phyloP scores from a whole-genome alignment of 1,140 invertebrate species.

The Lutraria rhynchaena region DNA sequence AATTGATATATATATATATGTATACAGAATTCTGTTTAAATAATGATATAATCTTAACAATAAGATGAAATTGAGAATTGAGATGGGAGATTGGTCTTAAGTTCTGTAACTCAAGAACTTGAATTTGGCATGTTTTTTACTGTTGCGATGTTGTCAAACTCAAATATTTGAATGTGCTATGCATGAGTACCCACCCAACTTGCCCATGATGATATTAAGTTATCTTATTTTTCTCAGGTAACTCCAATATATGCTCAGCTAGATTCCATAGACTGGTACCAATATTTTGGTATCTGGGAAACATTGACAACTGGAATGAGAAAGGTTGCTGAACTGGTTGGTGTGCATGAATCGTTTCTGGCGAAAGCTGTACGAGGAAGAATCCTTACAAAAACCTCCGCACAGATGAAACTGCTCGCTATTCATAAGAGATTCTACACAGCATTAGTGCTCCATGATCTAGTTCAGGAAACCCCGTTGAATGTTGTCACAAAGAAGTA shows the following conservation, averaged over 20 bases:
- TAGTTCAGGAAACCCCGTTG: constrained; percentile 95
- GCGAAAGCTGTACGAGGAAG: constrained; percentile 89
- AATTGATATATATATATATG: too few relatives aligned
- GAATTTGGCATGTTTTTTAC: too few relatives aligned
- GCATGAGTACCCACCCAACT: too few relatives aligned
- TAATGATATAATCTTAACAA: too few relatives aligned
- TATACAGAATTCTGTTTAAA: too few relatives aligned
- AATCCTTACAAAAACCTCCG: constrained; percentile 82
- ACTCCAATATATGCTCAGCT: constrained; percentile 93
- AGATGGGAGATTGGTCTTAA: too few relatives aligned
- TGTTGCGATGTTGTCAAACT: too few relatives aligned
- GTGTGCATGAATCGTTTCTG: constrained; percentile 94
- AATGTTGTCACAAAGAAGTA: constrained; percentile 91
- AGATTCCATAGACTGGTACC: constrained; percentile 92
- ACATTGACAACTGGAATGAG: constrained; percentile 89
- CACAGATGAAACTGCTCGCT: constrained; percentile 83
- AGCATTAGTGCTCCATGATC: constrained; percentile 94
- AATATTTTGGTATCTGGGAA: constrained; percentile 93
- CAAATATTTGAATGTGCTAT: too few relatives aligned
- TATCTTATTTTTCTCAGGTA: constrained; percentile 77
- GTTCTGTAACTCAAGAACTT: too few relatives aligned
- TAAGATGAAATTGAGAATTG: too few relatives aligned
- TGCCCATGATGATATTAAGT: too few relatives aligned
- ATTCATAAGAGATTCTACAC: constrained; percentile 92
- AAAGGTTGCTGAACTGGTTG: constrained; percentile 94